Percentiles rank a stretch among this genome's conserved stretches.
phyloP scores from a whole-genome alignment of 2,797 vertebrate genomes.

The Rhadinocentrus ornatus region DNA sequence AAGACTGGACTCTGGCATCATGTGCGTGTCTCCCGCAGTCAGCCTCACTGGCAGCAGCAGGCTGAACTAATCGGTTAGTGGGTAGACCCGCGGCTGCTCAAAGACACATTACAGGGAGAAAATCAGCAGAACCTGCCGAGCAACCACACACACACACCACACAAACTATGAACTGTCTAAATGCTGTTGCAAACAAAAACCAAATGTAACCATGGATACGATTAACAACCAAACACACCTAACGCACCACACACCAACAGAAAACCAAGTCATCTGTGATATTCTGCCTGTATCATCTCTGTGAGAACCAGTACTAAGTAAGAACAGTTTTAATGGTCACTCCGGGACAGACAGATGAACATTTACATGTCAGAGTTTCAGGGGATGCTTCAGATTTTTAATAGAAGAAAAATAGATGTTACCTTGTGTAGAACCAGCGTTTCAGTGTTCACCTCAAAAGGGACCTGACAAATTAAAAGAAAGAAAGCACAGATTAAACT shows the following conservation, averaged over 20 bases:
- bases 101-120: conserved; percentile 16
- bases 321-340: too few species aligned
- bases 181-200: conserved; percentile 2
- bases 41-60: conserved; percentile 45
- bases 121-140: conserved; percentile 14
- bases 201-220: conserved; percentile 31
- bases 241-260: too few species aligned
- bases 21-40: conserved; percentile 38
- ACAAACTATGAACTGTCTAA: neutral
- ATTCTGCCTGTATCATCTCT: neutral
- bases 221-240: conserved; percentile 5
- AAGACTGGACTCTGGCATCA: conserved; percentile 47
- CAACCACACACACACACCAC: neutral
- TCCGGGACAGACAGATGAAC: too few species aligned
- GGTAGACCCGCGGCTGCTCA: conserved; percentile 29
- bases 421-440: conserved; percentile 30
- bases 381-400: too few species aligned
- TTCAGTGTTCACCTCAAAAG: conserved; percentile 23
- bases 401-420: neutral
- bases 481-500: neutral
- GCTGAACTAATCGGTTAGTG: conserved; percentile 59
- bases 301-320: neutral
- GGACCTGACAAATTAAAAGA: conserved; percentile 39
- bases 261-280: too few species aligned
- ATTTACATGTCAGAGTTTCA: too few species aligned